Base-by-base conservation (phyloP, 2,888 invertebrate genomes). In the Tholera decimalis region DNA sequence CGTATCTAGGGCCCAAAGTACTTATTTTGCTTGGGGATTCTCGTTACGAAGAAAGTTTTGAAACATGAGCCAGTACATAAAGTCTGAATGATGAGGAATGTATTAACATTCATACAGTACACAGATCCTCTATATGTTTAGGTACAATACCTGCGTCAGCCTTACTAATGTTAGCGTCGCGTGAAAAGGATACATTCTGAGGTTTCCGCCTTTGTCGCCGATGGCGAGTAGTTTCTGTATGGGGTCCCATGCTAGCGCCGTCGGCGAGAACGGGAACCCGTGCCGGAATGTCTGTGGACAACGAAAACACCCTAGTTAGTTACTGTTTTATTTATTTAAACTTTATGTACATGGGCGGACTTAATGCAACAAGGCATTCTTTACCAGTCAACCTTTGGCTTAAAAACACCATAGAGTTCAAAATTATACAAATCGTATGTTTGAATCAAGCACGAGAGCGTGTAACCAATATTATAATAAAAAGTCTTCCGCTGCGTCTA, bases 231-330 rank as follows among this genome's bases (percentile, higher is more conserved):
- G 96, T 93, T 98, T 98, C 96, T 99, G 99, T 87, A 99, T 98
- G 79, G 99, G 99, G 96, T 99, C 99, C 96, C 98, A 99, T 73
- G 99, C 99, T 95, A 99, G 96, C 69, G 99, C 98, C 82, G 99
- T 99, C 54, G 99, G 99, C 85, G 99, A 98, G 95, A 98, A 98
- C 80, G 99, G 99, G 96, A 99, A 99, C 86, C 99, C 99, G 97
- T 99, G 99, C 62, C 99, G 98, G 94, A 99, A 98, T 84, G 98
- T 98, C 98, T 98, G 97, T 51, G 97, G 97, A 93, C 95, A 95
- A 96, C 26, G 3, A 54, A 73, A 76, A 83, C 2, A 8, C 0
- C 54, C 3, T 20, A 11, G 37, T 56, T 46, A 43, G 8, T 26
- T 24, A n/a, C n/a, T n/a, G n/a, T n/a, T n/a, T n/a, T n/a, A n/a